These are phyloP conservation scores for Platysternon megacephalum DNA, from an alignment of 2,113 vertebrate genomes.

Conservation along the genomic window DNA sequence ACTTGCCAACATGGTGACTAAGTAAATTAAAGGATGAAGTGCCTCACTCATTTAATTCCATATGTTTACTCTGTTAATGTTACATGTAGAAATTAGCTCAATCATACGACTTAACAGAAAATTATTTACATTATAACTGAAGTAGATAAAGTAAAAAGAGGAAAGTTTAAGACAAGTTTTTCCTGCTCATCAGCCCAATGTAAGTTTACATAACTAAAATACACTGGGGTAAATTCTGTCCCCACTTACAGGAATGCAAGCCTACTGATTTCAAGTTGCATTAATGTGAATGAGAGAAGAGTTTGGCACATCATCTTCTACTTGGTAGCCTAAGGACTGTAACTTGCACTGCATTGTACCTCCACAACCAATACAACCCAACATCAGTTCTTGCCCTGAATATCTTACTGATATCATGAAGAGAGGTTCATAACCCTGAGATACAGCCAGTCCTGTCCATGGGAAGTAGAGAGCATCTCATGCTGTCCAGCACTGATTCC, in stretches of 20 bases:
- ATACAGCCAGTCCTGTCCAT: neutral
- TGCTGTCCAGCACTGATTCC: neutral
- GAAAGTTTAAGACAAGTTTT: neutral
- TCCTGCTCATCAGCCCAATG: neutral
- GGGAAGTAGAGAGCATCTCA: neutral
- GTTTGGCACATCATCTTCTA: neutral
- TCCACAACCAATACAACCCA: neutral
- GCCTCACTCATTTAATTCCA: neutral
- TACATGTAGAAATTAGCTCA: constrained; percentile 4
- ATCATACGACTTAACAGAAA: neutral
- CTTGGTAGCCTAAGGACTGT: neutral
- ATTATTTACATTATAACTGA: neutral
- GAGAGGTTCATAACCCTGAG: neutral
- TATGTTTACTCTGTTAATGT: neutral
- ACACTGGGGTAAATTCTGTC: neutral
- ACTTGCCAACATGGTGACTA: constrained; percentile 17
- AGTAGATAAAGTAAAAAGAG: neutral
- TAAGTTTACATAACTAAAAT: neutral
- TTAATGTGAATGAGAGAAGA: neutral
- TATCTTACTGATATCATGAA: neutral
- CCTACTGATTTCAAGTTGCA: neutral
- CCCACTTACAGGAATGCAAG: neutral
- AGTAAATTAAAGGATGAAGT: constrained; percentile 27
- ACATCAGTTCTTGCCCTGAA: neutral
- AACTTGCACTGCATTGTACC: neutral